Evolutionary conservation across 2,888 invertebrate species (phyloP), one percentile per base, ranked within the genome.

Genomic region (Priocnemis perturbator): DNA sequence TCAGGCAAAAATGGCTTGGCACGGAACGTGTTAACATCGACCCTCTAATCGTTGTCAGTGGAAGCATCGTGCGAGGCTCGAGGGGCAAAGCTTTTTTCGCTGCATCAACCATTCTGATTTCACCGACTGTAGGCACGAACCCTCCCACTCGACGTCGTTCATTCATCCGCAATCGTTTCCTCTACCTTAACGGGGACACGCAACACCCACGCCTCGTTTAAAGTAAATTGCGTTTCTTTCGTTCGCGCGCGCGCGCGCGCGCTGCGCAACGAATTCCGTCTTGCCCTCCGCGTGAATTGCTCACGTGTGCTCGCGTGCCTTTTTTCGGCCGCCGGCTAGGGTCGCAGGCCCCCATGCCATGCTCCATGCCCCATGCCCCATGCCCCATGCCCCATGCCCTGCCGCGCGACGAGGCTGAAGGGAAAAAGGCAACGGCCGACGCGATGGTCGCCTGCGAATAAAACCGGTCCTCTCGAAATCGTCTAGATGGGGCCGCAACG

Each of bases 391-490:
- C 26, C 26, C 26, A 26, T 26, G n/a, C 5, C 26, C 26, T 26
- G 26, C 26, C 26, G 26, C 26, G 26, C 2, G 26, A 26, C 26
- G 48, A 44, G 21, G 52, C 19, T 23, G 63, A n/a, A 26, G 58
- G 63, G 50, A 21, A 52, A 45, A 67, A 52, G 58, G 17, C 57
- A 68, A 37, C 14, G 37, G 37, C 37, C 37, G 11, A 11, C 7
- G 37, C 37, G 11, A 11, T 37, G 37, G 37, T 37, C 19, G 64
- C 48, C 50, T 44, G 61, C 62, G 66, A 71, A 71, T 21, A 59
- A 70, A 77, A 77, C 74, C 77, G 64, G 74, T 77, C 37, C 71
- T 59, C 64, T 63, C 63, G 69, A 77, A 77, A 73, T 73, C 69
- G 63, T 65, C 60, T 74, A 71, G 63, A 30, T 62, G 59, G 48